These are phyloP conservation scores for Microcebus tavaratra DNA, from an alignment of 2,113 vertebrate genomes.

Conservation along the genomic window DNA sequence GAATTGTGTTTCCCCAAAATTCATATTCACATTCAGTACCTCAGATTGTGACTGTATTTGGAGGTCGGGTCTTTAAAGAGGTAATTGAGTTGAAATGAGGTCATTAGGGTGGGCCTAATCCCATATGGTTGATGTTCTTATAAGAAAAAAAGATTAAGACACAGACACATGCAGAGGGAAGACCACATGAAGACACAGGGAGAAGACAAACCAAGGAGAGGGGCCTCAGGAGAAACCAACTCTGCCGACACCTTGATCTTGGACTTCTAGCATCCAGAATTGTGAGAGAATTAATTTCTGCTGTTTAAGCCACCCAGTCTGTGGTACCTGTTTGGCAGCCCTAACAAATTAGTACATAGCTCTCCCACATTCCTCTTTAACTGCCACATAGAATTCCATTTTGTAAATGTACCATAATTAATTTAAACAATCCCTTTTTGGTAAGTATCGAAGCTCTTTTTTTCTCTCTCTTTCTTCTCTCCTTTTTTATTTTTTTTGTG, in stretches of 20 bases:
- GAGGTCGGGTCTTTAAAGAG: background rate
- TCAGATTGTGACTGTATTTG: background rate
- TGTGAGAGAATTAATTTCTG: background rate
- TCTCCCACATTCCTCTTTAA: background rate
- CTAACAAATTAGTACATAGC: background rate
- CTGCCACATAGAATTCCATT: background rate
- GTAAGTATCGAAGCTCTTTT: background rate
- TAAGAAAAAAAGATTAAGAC: background rate
- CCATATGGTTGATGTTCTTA: background rate
- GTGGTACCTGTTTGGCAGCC: background rate
- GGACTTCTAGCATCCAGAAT: background rate
- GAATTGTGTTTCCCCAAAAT: background rate
- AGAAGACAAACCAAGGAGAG: background rate
- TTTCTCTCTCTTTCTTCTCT: background rate
- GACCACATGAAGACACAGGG: background rate
- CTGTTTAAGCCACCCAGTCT: background rate
- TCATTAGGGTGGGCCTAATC: background rate
- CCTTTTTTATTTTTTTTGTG: too few species aligned
- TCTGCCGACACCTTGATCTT: background rate
- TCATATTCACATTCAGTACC: background rate
- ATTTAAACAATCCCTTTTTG: background rate
- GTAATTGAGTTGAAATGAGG: background rate
- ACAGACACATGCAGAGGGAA: background rate
- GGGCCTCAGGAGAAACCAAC: background rate
- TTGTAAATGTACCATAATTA: background rate